Evolutionary conservation across 2,797 vertebrate species (phyloP).

Genomic region (Myripristis murdjan): DNA sequence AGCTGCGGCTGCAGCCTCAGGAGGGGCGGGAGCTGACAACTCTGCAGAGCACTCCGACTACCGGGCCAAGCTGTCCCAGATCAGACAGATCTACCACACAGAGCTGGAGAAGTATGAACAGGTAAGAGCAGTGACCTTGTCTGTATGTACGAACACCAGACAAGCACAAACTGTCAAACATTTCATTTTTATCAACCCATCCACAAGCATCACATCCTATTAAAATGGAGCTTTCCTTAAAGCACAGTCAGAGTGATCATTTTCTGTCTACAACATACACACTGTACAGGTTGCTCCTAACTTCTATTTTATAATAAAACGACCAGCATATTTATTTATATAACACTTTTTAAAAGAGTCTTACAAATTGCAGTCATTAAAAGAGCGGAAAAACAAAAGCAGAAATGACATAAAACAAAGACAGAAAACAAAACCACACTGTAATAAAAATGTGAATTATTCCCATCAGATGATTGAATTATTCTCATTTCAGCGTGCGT

Average conservation of each 20-base stretch:
- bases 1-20: slow-evolving; percentile 91
- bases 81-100: slow-evolving; percentile 98
- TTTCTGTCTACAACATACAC: too few relatives aligned
- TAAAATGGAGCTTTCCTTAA: neutral
- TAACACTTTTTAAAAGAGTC: too few relatives aligned
- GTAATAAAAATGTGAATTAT: too few relatives aligned
- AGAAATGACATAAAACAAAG: too few relatives aligned
- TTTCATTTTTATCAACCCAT: neutral
- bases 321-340: too few relatives aligned
- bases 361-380: too few relatives aligned
- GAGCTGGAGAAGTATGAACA: slow-evolving; percentile 99
- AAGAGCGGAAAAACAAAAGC: too few relatives aligned
- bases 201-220: neutral
- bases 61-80: slow-evolving; percentile 97
- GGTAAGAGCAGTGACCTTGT: slow-evolving; percentile 80
- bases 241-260: neutral
- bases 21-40: slow-evolving; percentile 92
- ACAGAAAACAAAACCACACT: too few relatives aligned
- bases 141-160: neutral
- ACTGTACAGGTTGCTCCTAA: too few relatives aligned
- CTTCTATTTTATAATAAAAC: too few relatives aligned
- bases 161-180: neutral
- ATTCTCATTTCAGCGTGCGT: neutral
- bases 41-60: slow-evolving; percentile 97
- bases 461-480: too few relatives aligned